phyloP scores from a whole-genome alignment of 2,797 vertebrate species.

The Lepus townsendii region DNA sequence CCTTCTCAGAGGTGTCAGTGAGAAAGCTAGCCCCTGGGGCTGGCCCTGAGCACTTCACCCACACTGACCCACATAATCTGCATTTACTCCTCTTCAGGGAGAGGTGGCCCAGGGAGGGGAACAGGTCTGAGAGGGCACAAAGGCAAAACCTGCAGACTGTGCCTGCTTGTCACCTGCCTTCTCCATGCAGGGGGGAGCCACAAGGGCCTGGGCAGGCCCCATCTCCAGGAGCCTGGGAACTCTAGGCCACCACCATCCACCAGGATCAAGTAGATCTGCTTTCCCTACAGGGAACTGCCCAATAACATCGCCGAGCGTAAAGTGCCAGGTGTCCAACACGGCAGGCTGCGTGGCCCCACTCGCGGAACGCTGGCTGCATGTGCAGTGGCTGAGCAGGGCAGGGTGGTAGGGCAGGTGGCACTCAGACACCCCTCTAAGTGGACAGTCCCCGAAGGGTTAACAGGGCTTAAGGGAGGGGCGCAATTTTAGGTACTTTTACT shows the following conservation, averaged over 20 bases:
- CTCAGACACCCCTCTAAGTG: background rate
- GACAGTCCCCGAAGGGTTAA: background rate
- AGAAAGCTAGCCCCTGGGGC: background rate
- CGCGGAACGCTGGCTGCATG: background rate
- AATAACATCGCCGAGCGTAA: background rate
- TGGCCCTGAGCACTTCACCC: background rate
- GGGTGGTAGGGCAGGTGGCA: fast-evolving
- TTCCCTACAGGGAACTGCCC: background rate
- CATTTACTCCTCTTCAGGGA: background rate
- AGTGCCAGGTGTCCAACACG: background rate
- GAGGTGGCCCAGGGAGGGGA: background rate
- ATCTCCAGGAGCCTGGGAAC: background rate
- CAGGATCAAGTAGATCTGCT: background rate
- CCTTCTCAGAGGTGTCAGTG: background rate
- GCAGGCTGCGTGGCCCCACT: background rate
- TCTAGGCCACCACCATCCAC: background rate
- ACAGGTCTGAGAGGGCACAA: background rate
- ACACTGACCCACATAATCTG: background rate
- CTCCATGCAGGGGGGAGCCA: background rate
- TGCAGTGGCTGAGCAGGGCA: background rate
- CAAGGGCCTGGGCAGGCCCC: background rate
- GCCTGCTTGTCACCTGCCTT: background rate
- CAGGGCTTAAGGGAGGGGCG: background rate
- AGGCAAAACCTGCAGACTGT: background rate
- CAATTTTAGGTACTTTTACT: background rate